Base-by-base conservation (phyloP, 2,113 vertebrate species). In the Oriolus oriolus region DNA sequence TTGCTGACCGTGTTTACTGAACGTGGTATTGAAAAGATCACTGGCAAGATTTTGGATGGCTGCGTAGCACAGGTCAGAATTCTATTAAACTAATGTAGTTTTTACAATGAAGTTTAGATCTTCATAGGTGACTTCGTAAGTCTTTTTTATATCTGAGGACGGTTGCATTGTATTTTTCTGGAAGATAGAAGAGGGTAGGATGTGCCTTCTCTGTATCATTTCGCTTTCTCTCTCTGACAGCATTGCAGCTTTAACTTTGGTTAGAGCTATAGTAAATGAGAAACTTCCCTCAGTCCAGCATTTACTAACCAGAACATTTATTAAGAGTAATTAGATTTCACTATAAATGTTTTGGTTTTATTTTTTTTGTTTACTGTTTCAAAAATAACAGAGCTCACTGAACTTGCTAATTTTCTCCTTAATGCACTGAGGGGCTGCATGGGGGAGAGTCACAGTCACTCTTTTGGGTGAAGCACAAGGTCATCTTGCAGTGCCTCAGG, bases 371-470 rank as follows among this genome's bases (percentile, higher is more conserved):
- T 78, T 74, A 13, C 54, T 13, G 2, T 77, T 83, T 71, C 41
- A 91, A 93, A 91, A 82, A 84, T 49, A 74, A 19, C 21, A 82
- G 70, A 85, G 44, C 83, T 94, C 63, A 33, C 54, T 95, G 90
- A 96, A 95, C 83, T 71, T 97, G 92, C 71, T 92, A 30, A 65
- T 95, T 97, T 97, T 95, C 69, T 97, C 89, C 83, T 84, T 87
- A 84, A 82, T 91, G 87, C 37, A 26, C 61, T 85, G 80, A 95
- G 80, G 42, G 89, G 63, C 92, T 97, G 84, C 8, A 16, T 92
- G 84, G 79, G 95, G 47, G 85, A 95, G 87, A 95, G 96, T 96
- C 96, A 93, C 64, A 94, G 96, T 33, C 52, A 18, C 89, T 86
- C 79, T 96, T 95, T 44, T 44, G 79, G 69, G 61, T 97, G 95